phyloP scores from a whole-genome alignment of 2,113 vertebrate species.

The Micromys minutus region DNA sequence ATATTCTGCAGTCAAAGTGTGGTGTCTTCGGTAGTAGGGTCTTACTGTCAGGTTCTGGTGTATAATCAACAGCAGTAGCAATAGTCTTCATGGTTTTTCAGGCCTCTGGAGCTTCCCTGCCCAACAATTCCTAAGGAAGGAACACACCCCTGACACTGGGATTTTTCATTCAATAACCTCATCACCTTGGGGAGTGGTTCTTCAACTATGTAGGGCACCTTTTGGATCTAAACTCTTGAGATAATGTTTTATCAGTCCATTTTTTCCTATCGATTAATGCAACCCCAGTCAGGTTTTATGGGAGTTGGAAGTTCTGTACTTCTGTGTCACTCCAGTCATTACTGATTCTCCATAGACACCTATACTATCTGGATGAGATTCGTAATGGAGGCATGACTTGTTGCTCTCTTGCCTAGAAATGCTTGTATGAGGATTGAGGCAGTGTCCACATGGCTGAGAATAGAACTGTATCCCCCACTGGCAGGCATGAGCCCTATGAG shows the following conservation, averaged over 20 bases:
- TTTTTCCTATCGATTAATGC: not conserved
- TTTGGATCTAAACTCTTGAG: not conserved
- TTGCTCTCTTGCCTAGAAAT: not conserved
- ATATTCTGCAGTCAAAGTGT: not conserved
- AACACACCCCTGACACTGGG: not conserved
- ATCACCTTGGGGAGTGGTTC: too few relatives aligned
- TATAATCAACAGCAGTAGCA: not conserved
- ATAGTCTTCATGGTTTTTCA: not conserved
- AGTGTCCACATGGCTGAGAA: not conserved
- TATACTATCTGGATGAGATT: not conserved
- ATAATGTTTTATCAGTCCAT: not conserved
- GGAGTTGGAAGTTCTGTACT: not conserved
- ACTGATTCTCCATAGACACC: not conserved
- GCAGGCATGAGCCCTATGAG: not conserved
- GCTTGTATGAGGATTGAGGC: not conserved
- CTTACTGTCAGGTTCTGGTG: not conserved
- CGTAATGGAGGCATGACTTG: not conserved
- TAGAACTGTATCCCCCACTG: not conserved
- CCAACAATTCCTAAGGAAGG: not conserved
- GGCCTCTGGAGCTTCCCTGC: not conserved
- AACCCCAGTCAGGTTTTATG: not conserved
- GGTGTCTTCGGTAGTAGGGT: not conserved
- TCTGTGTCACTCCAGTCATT: not conserved
- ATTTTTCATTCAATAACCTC: not conserved
- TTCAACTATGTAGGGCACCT: not conserved